Conservation (phyloP, 92 coral and sea anemone genomes). For the Umimayanthus chanpuru region DNA sequence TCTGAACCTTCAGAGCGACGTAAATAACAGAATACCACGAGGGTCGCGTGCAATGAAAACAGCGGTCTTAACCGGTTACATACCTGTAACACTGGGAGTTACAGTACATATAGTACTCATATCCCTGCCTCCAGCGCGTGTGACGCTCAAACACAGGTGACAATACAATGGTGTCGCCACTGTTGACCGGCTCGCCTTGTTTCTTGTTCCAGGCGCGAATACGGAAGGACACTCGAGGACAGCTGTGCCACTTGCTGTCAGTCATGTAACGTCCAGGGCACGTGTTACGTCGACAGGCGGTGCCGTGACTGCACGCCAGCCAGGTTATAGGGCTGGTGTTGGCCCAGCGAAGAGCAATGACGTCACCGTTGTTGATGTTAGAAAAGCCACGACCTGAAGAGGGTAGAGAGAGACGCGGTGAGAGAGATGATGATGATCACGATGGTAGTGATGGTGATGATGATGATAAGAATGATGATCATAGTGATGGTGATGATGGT, state of each 20-base stretch:
- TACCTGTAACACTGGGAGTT: neutral
- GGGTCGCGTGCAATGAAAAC: no score
- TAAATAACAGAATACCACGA: no score
- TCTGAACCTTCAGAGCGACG: no score
- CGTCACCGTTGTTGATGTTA: neutral
- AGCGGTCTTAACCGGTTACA: neutral
- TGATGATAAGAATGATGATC: no score
- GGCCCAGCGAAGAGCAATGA: constrained; percentile 28
- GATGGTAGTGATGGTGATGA: no score
- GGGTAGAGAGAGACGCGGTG: no score
- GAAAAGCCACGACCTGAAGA: no score
- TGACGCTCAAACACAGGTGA: constrained; percentile 40
- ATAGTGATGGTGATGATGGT: no score
- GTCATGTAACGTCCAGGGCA: constrained; percentile 40
- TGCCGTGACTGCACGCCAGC: constrained; percentile 30
- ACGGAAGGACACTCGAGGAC: constrained; percentile 30
- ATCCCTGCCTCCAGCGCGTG: constrained; percentile 33
- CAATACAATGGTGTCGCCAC: constrained; percentile 41
- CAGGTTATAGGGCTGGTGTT: constrained; percentile 23
- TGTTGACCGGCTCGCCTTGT: constrained; percentile 32
- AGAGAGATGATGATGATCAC: no score
- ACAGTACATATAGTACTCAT: constrained; percentile 33
- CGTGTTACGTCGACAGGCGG: neutral
- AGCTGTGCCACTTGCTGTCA: constrained; percentile 19
- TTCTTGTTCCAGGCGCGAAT: constrained; percentile 29